Evolutionary conservation across 2,113 vertebrate species (phyloP).

Genomic region (Clarias batrachus): DNA sequence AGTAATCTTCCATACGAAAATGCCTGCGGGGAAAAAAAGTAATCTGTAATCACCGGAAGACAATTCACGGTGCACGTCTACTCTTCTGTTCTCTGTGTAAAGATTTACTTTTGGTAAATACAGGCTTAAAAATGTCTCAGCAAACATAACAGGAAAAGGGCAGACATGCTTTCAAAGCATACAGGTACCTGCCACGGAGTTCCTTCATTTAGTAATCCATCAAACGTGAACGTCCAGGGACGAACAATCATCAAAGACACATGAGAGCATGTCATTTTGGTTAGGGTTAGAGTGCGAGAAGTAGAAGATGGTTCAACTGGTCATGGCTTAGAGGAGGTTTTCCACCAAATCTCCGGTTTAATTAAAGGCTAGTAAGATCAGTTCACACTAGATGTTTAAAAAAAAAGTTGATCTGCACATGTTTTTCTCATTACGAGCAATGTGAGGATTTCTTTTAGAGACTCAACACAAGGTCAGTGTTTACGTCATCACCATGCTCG

Average conservation of each 20-base stretch:
- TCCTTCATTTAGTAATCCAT: not conserved
- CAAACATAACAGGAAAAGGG: constrained; percentile 14
- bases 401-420: not conserved
- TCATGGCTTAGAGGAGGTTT: constrained; percentile 27
- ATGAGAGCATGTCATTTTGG: not conserved
- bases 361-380: not conserved
- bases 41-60: constrained; percentile 12
- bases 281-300: constrained; percentile 19
- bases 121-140: constrained; percentile 4
- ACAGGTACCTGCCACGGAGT: not conserved
- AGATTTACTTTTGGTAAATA: constrained; percentile 35
- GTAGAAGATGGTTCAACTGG: constrained; percentile 29
- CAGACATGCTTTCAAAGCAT: constrained; percentile 12
- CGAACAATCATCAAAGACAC: not conserved
- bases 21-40: not conserved
- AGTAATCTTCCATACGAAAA: constrained; percentile 23
- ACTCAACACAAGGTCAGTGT: not conserved
- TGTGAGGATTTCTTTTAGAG: not conserved
- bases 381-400: not conserved
- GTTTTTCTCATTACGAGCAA: not conserved
- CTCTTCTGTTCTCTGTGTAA: constrained; percentile 19
- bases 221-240: not conserved
- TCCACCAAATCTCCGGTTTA: constrained; percentile 2
- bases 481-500: not conserved
- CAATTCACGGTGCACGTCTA: not conserved